These are phyloP conservation scores for Mus spretus DNA, from an alignment of 2,797 vertebrate species.

Conservation along the genomic window DNA sequence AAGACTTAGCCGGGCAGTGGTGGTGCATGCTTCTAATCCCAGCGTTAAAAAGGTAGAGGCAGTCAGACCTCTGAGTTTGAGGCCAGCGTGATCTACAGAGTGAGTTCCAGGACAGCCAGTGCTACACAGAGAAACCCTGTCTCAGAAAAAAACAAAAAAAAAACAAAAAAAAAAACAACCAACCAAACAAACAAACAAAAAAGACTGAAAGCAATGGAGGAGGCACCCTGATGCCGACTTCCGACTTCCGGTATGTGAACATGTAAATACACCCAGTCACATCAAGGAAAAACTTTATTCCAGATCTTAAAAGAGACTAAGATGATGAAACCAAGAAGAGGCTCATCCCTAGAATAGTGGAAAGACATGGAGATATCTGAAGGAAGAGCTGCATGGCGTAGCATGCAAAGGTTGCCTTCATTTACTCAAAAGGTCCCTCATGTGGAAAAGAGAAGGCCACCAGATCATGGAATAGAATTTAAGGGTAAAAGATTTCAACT, in stretches of 20 bases:
- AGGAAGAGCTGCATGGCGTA: background rate
- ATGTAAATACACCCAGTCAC: background rate
- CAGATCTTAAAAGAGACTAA: conserved; percentile 45
- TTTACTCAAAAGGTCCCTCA: background rate
- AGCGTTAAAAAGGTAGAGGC: too few species aligned
- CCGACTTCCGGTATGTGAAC: rapidly evolving
- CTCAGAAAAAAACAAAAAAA: too few species aligned
- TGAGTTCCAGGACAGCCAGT: too few species aligned
- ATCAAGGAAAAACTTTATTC: background rate
- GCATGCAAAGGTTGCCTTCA: background rate
- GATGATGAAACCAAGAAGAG: background rate
- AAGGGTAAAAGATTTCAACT: conserved; percentile 27
- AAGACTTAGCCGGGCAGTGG: background rate
- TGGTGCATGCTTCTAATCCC: too few species aligned
- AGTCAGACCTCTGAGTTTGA: too few species aligned
- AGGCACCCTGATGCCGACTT: background rate
- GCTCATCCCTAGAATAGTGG: background rate
- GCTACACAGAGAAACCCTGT: too few species aligned
- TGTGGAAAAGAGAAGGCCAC: background rate
- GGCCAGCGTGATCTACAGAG: too few species aligned
- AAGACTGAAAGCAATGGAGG: background rate
- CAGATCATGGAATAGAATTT: conserved; percentile 11
- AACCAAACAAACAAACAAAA: too few species aligned
- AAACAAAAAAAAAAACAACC: too few species aligned
- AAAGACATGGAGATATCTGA: background rate